A percentile compares a stretch with the other conserved stretches of the same genome.
These are phyloP conservation scores for Arizona elegans DNA, from an alignment of 2,113 vertebrate species.

Conservation along the genomic window DNA sequence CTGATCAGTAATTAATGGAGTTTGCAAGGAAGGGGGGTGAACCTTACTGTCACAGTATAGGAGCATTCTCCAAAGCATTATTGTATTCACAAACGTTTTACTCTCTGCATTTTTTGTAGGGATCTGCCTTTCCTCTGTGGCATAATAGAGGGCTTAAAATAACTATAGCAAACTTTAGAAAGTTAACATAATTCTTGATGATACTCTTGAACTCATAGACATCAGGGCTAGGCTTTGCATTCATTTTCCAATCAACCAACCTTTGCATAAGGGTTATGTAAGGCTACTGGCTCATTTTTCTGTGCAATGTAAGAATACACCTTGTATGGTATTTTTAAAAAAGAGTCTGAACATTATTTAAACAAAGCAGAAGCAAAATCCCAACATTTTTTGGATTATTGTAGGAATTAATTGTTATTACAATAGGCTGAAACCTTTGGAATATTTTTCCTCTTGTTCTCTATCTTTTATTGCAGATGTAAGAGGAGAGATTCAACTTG, in stretches of 20 bases:
- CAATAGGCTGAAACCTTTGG: background rate
- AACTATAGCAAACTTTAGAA: background rate
- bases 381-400: background rate
- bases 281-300: background rate
- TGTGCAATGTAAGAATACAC: background rate
- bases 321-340: no score
- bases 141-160: background rate
- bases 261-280: background rate
- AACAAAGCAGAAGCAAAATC: background rate
- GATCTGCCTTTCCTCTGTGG: background rate
- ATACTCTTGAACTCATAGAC: background rate
- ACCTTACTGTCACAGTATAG: background rate
- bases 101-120: background rate
- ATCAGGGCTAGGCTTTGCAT: background rate
- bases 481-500: background rate
- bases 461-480: background rate
- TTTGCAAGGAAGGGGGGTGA: background rate
- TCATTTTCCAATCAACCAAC: background rate
- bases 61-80: background rate
- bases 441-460: background rate
- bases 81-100: background rate
- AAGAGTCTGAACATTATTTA: background rate
- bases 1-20: background rate
- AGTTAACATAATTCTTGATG: background rate
- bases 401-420: background rate